phyloP scores from a whole-genome alignment of 1,140 invertebrate species.

The Apolygus lucorum region DNA sequence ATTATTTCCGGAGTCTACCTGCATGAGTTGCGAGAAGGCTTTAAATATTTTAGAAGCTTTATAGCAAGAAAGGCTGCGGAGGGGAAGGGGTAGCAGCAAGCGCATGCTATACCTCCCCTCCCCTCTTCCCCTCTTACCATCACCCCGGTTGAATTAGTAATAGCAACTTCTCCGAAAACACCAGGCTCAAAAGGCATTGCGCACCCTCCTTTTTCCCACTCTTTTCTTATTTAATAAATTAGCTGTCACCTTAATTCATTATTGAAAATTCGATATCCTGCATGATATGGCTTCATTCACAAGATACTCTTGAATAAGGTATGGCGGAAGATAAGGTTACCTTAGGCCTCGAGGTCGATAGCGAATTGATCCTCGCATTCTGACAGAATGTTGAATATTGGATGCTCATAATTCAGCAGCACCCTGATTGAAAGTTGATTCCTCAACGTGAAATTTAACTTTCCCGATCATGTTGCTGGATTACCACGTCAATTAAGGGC shows the following conservation, averaged over 20 bases:
- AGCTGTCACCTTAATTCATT: constrained; percentile 30
- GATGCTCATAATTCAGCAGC: no score
- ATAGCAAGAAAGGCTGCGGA: constrained; percentile 22
- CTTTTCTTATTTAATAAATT: constrained; percentile 31
- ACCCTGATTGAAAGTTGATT: no score
- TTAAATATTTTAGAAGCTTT: constrained; percentile 31
- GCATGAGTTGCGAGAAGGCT: constrained; percentile 29
- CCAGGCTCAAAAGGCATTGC: constrained; percentile 29
- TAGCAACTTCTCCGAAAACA: constrained; percentile 30
- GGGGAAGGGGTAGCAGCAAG: not conserved
- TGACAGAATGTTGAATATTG: no score
- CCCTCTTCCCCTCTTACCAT: not conserved
- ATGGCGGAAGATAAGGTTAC: no score
- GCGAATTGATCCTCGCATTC: no score
- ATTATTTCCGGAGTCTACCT: constrained; percentile 31
- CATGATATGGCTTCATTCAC: constrained; percentile 2
- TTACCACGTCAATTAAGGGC: no score
- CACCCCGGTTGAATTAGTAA: constrained; percentile 28
- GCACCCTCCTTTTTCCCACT: not conserved
- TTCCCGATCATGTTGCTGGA: no score
- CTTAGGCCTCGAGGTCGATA: no score
- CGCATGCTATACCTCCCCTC: constrained; percentile 22
- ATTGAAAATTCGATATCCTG: constrained; percentile 32
- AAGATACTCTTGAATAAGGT: no score
- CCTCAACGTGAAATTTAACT: no score